Percentiles rank a stretch among this genome's conserved stretches.
Evolutionary conservation across 1,140 invertebrate species (phyloP).

Genomic region (Rhizoglyphus robini): DNA sequence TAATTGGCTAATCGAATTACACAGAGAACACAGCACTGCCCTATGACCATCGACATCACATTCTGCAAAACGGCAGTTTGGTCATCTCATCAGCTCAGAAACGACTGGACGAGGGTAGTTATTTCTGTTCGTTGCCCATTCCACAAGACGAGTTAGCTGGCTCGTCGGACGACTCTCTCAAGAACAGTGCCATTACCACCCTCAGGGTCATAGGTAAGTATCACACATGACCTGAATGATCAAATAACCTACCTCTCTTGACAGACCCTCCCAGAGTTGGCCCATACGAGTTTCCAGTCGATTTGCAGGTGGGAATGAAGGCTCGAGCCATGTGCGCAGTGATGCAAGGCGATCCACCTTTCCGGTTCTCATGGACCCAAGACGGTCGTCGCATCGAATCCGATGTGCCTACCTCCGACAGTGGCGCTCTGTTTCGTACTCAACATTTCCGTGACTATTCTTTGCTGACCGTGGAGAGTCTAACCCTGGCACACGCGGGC

Average conservation of each 20-base stretch:
- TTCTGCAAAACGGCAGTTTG: slow-evolving; percentile 20
- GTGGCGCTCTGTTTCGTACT: slow-evolving; percentile 1
- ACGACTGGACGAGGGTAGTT: slow-evolving; percentile 18
- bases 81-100: slow-evolving; percentile 18
- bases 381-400: slow-evolving; percentile 21
- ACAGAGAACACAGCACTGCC: slow-evolving; percentile 15
- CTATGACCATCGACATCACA: slow-evolving; percentile 20
- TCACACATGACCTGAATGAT: neutral
- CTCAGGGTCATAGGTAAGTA: slow-evolving; percentile 21
- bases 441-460: slow-evolving; percentile 18
- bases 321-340: slow-evolving; percentile 40
- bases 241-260: neutral
- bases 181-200: slow-evolving; percentile 6
- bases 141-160: no score
- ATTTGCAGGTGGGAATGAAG: slow-evolving; percentile 52
- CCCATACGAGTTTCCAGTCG: slow-evolving; percentile 29
- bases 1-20: slow-evolving; percentile 12
- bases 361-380: slow-evolving; percentile 27
- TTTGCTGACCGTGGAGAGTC: slow-evolving; percentile 8
- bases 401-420: slow-evolving; percentile 6
- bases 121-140: slow-evolving; percentile 4
- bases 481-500: slow-evolving; percentile 24
- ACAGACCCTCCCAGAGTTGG: slow-evolving; percentile 25
- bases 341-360: slow-evolving; percentile 28
- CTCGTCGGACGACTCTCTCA: neutral